Percentiles rank a stretch among this genome's conserved stretches.
These are phyloP conservation scores for Poecilus cupreus DNA, from an alignment of 2,888 invertebrate species.

Conservation along the genomic window DNA sequence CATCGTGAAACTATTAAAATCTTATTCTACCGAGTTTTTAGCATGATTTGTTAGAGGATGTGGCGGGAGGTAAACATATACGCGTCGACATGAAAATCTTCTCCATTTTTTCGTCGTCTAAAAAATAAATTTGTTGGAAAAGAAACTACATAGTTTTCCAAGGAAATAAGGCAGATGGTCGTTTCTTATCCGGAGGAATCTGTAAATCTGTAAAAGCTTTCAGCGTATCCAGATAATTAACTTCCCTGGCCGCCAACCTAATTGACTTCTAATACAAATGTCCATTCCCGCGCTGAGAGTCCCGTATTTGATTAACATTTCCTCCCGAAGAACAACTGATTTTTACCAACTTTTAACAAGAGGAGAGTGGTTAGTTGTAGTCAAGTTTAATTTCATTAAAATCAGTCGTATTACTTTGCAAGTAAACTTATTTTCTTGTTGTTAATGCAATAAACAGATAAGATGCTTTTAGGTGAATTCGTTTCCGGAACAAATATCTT, in stretches of 20 bases:
- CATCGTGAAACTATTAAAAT: no score
- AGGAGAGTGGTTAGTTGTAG: constrained; percentile 52
- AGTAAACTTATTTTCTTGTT: constrained; percentile 53
- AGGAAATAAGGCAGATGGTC: no score
- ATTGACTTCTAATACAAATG: constrained; percentile 44
- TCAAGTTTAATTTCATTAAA: constrained; percentile 52
- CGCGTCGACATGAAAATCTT: no score
- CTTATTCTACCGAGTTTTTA: no score
- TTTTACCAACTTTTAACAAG: constrained; percentile 50
- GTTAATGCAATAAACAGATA: constrained; percentile 50
- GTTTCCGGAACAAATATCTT: constrained; percentile 45
- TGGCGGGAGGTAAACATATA: no score
- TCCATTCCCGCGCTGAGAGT: background rate
- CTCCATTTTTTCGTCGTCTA: no score
- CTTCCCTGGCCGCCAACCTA: constrained; percentile 7
- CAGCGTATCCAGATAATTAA: constrained; percentile 12
- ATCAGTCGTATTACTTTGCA: constrained; percentile 52
- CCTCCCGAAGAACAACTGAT: constrained; percentile 46
- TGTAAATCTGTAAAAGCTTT: constrained; percentile 17
- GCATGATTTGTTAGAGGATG: no score
- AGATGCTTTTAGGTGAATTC: constrained; percentile 51
- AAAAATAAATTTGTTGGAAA: no score
- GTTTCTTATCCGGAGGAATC: no score
- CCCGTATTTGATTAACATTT: constrained; percentile 52
- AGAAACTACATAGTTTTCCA: no score